These are phyloP conservation scores for Rhinella marina DNA, from an alignment of 2,797 vertebrate species.

Conservation along the genomic window DNA sequence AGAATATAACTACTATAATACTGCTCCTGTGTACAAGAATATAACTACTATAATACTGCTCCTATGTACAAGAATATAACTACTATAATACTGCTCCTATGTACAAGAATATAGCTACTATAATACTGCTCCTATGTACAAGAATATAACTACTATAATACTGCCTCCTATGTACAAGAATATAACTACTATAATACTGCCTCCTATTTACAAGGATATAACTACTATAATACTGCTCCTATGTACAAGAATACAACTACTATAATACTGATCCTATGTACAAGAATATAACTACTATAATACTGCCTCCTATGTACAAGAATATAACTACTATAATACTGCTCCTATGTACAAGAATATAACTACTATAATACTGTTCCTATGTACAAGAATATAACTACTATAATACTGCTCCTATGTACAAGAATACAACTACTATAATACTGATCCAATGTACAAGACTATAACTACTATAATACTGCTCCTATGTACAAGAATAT, in stretches of 20 bases:
- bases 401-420: constrained; percentile 11
- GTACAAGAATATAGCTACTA: too few species aligned
- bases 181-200: too few species aligned
- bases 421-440: constrained; percentile 9
- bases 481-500: not conserved
- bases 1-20: constrained; percentile 3
- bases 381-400: constrained; percentile 10
- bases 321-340: constrained; percentile 12
- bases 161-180: too few species aligned
- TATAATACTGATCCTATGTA: not conserved
- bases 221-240: constrained; percentile 7
- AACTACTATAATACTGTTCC: constrained; percentile 14
- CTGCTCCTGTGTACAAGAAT: not conserved
- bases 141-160: too few species aligned
- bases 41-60: too few species aligned
- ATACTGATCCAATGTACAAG: not conserved
- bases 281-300: constrained; percentile 15
- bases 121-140: too few species aligned
- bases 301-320: not conserved
- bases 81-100: too few species aligned
- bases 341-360: constrained; percentile 13
- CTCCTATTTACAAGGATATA: not conserved
- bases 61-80: too few species aligned
- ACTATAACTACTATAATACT: constrained; percentile 23
- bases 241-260: not conserved